Percentiles rank a stretch among this genome's conserved stretches.
Evolutionary conservation across 2,797 vertebrate genomes (phyloP).

Genomic region (Gymnoscopelus braueri): DNA sequence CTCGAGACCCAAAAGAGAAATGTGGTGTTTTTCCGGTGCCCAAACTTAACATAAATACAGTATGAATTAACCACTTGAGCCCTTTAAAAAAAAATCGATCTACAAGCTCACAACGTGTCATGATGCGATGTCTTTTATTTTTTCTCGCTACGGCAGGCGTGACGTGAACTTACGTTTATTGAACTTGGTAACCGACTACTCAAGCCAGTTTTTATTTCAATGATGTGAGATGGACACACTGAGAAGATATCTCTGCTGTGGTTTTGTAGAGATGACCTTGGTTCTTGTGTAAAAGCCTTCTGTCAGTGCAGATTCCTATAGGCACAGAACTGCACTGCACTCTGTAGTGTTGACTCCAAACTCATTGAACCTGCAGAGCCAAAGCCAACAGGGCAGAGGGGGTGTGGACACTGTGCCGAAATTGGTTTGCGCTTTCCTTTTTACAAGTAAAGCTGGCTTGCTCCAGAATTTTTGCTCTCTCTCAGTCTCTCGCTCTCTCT

Average conservation of each 20-base stretch:
- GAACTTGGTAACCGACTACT: conserved; percentile 53
- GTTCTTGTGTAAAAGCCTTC: conserved; percentile 66
- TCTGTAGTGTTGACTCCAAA: conserved; percentile 65
- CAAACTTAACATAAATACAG: too few species aligned
- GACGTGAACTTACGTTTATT: conserved; percentile 60
- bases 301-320: conserved; percentile 65
- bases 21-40: too few species aligned
- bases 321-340: conserved; percentile 43
- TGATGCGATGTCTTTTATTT: too few species aligned
- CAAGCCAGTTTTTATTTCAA: conserved; percentile 63
- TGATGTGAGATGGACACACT: conserved; percentile 51
- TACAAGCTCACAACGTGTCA: too few species aligned
- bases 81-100: too few species aligned
- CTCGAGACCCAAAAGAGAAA: too few species aligned
- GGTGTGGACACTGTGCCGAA: conserved; percentile 64
- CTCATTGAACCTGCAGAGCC: conserved; percentile 60
- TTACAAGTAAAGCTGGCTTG: conserved; percentile 67
- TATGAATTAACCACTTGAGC: too few species aligned
- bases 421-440: conserved; percentile 71
- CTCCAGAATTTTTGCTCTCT: conserved; percentile 35
- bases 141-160: conserved; percentile 4
- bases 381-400: conserved; percentile 73
- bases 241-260: conserved; percentile 58
- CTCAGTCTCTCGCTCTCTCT: conserved; percentile 33
- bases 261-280: conserved; percentile 58